phyloP scores from a whole-genome alignment of 2,888 invertebrate genomes.

The Diarsia rubi region DNA sequence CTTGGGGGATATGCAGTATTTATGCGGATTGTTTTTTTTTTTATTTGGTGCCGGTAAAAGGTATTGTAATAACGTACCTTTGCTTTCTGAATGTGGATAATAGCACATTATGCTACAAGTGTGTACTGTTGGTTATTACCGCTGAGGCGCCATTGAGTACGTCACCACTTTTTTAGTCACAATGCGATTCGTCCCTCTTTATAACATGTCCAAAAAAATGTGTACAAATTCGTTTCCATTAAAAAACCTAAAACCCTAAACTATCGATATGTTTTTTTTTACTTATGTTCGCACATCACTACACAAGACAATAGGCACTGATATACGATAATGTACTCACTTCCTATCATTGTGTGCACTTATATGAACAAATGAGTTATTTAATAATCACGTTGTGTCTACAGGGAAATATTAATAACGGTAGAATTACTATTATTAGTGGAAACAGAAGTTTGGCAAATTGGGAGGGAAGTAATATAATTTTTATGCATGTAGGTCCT shows the following conservation, averaged over 20 bases:
- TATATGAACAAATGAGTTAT: constrained; percentile 38
- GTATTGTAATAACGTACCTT: neutral
- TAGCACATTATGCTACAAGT: no score
- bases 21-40: neutral
- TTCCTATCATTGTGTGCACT: constrained; percentile 66
- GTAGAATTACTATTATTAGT: neutral
- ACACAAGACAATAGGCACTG: constrained; percentile 51
- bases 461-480: neutral
- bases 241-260: no score
- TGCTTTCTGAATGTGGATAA: neutral
- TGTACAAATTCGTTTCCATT: no score
- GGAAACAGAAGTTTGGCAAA: neutral
- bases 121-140: no score
- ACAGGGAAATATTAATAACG: neutral
- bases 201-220: no score
- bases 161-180: no score
- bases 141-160: no score
- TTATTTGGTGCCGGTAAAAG: constrained; percentile 1
- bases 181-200: no score
- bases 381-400: constrained; percentile 19
- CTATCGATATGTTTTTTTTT: constrained; percentile 37
- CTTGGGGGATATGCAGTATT: constrained; percentile 23
- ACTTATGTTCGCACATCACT: constrained; percentile 35
- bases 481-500: no score
- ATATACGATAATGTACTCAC: constrained; percentile 54